phyloP scores from a whole-genome alignment of 2,888 invertebrate genomes.

The Eupithecia vulgata region DNA sequence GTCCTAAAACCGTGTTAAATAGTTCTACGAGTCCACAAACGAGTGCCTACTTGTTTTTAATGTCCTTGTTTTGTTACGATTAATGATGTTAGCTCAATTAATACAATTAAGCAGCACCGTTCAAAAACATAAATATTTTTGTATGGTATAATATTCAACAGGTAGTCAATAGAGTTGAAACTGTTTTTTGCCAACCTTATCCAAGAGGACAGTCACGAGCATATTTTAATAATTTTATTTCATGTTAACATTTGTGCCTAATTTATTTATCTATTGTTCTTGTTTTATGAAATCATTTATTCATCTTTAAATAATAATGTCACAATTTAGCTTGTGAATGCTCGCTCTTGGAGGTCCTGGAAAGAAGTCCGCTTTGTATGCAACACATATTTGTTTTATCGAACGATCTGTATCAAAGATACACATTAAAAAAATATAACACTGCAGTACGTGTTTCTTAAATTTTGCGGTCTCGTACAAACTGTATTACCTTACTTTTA shows the following conservation, averaged over 20 bases:
- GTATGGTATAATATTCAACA: constrained; percentile 35
- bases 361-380: background rate
- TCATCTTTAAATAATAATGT: constrained; percentile 34
- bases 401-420: background rate
- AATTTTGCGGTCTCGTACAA: too few species aligned
- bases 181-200: constrained; percentile 70
- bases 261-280: constrained; percentile 74
- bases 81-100: constrained; percentile 26
- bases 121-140: constrained; percentile 29
- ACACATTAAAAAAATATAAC: background rate
- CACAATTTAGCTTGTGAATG: constrained; percentile 30
- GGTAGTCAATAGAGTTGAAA: constrained; percentile 52
- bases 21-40: background rate
- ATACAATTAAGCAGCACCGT: constrained; percentile 29
- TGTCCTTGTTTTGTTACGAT: background rate
- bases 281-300: constrained; percentile 44
- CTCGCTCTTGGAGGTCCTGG: constrained; percentile 23
- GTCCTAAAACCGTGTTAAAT: background rate
- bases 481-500: too few species aligned
- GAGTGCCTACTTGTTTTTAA: background rate
- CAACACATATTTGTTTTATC: background rate
- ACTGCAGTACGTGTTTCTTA: too few species aligned
- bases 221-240: constrained; percentile 63
- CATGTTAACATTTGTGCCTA: constrained; percentile 63
- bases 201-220: constrained; percentile 60